Conservation (phyloP, 2,113 vertebrate species). For the Xenotilapia longispinis region DNA sequence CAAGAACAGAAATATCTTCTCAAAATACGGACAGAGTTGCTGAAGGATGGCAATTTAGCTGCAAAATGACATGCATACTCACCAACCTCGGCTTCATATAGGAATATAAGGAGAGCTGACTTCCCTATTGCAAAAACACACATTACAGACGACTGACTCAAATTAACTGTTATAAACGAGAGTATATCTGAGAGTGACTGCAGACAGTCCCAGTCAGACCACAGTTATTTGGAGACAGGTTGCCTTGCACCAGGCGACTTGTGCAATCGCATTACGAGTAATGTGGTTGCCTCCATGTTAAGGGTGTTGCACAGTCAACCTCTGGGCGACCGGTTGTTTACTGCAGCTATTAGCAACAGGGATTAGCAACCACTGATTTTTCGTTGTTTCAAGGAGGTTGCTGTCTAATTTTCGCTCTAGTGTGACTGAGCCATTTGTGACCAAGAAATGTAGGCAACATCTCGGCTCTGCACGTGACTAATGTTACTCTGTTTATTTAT, state of each 20-base stretch:
- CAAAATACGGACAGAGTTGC: background rate
- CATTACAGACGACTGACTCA: background rate
- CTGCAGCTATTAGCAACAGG: background rate
- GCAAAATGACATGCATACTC: background rate
- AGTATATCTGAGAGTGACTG: background rate
- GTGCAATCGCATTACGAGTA: background rate
- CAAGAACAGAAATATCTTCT: background rate
- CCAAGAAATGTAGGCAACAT: background rate
- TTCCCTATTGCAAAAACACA: background rate
- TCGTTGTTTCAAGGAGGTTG: background rate
- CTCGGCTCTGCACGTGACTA: background rate
- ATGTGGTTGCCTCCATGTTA: background rate
- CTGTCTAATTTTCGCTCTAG: background rate
- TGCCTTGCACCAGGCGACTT: background rate
- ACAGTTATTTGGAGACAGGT: background rate
- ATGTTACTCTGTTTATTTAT: background rate
- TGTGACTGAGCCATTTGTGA: background rate
- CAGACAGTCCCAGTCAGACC: background rate
- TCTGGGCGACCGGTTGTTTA: background rate
- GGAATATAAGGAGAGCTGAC: background rate
- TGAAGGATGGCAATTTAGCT: background rate
- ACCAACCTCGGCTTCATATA: background rate
- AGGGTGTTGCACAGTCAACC: fast-evolving
- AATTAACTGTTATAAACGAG: background rate
- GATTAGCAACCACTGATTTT: background rate